phyloP scores from a whole-genome alignment of 1,140 invertebrate species.

The Drosophila simulans region DNA sequence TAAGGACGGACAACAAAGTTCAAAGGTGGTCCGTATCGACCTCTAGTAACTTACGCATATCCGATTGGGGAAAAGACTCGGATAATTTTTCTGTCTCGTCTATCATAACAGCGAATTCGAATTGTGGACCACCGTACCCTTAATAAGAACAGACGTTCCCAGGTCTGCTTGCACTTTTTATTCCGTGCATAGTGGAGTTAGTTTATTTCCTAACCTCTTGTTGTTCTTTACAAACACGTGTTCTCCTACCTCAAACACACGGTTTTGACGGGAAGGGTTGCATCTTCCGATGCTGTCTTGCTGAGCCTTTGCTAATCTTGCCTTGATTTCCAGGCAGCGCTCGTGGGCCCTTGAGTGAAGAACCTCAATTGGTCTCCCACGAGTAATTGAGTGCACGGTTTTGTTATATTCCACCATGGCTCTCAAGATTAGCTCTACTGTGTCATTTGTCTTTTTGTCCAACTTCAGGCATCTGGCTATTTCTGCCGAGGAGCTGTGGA shows the following conservation, averaged over 20 bases:
- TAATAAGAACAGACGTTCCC: conserved; percentile 1
- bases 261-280: conserved; percentile 2
- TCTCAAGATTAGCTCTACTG: too few relatives aligned
- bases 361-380: not conserved
- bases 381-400: conserved; percentile 7
- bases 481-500: not conserved
- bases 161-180: conserved; percentile 2
- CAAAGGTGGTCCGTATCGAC: not conserved
- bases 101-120: not conserved
- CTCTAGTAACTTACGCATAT: not conserved
- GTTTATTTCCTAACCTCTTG: not conserved
- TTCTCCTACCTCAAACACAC: conserved; percentile 10
- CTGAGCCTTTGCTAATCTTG: not conserved
- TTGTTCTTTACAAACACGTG: not conserved
- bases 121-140: conserved; percentile 7
- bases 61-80: not conserved
- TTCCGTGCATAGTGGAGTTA: not conserved
- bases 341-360: not conserved
- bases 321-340: not conserved
- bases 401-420: too few relatives aligned
- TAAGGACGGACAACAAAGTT: too few relatives aligned
- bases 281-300: not conserved
- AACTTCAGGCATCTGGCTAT: not conserved
- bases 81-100: not conserved
- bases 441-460: not conserved